Base-by-base conservation (phyloP, 1,140 invertebrate species). In the Fopius arisanus region DNA sequence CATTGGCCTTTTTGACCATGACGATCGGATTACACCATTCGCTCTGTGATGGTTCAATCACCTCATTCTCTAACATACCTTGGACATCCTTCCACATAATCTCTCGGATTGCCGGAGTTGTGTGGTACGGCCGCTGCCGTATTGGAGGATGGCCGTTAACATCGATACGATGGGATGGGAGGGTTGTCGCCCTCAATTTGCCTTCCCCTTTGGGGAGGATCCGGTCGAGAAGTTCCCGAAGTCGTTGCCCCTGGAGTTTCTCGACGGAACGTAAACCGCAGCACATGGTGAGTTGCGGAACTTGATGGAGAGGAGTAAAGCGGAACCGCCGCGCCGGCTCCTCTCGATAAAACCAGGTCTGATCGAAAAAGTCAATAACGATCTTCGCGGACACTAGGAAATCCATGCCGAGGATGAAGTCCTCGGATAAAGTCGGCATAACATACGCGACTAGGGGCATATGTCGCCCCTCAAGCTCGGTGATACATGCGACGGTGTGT, bases 131-230 rank as follows among this genome's bases (percentile, higher is more conserved):
- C 79, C 74, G 19, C 12, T 43, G 40, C 4, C 12, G 40, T 6
- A 43, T 43, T 3, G 40, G 40, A 12, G 40, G 3, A 43, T 43
- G 40, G 14, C 14, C 14, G 40, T 77, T 75, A 1, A 80, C 77
- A 48, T 85, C 79, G 31, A 86, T 86, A 14, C 76, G 68, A 76
- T 85, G 81, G 31, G n/a, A 79, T 51, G 9, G 40, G 21, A 9
- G 73, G 77, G 12, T 12, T 3, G 26, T 62, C 1, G n/a, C 59
- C 21, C 7, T 19, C 2, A 26, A 10, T 54, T 54, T 54, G 7
- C 19, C 21, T 16, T 19, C 21, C 19, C 7, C 21, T 54, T 12
- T 12, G 3, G 41, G 41, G 29, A 43, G 41, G 14, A n/a, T 14
- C 14, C 16, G 10, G 14, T 43, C 41, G 14, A 43, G 41, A 16